Conservation (phyloP, 1,140 invertebrate genomes). For the Drosophila pandora region DNA sequence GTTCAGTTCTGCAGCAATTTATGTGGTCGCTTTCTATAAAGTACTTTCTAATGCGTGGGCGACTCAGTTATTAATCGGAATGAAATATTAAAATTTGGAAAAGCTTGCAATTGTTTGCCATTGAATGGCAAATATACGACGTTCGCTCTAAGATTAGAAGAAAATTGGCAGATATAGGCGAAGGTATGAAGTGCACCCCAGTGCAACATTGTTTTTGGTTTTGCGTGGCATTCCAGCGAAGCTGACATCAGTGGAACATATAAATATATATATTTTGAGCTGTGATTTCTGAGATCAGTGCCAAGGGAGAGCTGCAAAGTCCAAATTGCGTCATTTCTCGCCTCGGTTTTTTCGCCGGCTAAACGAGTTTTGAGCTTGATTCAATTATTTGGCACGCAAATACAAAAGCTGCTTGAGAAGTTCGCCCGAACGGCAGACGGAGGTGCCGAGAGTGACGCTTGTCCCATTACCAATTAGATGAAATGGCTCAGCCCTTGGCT, state of each 20-base stretch:
- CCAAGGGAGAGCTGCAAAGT: slow-evolving; percentile 8
- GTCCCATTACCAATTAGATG: slow-evolving; percentile 64
- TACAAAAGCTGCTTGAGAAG: slow-evolving; percentile 20
- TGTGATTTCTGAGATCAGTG: slow-evolving; percentile 31
- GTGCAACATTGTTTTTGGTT: neutral
- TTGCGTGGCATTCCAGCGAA: neutral
- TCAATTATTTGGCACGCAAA: slow-evolving; percentile 56
- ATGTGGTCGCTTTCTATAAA: slow-evolving; percentile 9
- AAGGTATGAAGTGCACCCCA: neutral
- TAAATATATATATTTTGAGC: slow-evolving; percentile 27
- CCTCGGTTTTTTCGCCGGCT: slow-evolving; percentile 13
- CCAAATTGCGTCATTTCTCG: slow-evolving; percentile 55
- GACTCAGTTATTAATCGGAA: neutral
- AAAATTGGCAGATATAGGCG: too few relatives aligned
- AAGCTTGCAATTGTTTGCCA: neutral
- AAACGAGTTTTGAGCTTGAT: slow-evolving; percentile 72
- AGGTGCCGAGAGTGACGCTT: neutral
- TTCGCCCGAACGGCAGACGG: neutral
- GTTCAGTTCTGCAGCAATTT: slow-evolving; percentile 2
- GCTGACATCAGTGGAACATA: slow-evolving; percentile 49
- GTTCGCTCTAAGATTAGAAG: too few relatives aligned
- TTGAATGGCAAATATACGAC: too few relatives aligned
- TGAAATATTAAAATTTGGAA: neutral
- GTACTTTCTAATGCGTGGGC: neutral
- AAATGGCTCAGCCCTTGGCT: slow-evolving; percentile 43